A percentile compares a stretch with the other conserved stretches of the same genome.
phyloP scores from a whole-genome alignment of 2,888 invertebrate genomes.

The Cryptophagus acutangulus region DNA sequence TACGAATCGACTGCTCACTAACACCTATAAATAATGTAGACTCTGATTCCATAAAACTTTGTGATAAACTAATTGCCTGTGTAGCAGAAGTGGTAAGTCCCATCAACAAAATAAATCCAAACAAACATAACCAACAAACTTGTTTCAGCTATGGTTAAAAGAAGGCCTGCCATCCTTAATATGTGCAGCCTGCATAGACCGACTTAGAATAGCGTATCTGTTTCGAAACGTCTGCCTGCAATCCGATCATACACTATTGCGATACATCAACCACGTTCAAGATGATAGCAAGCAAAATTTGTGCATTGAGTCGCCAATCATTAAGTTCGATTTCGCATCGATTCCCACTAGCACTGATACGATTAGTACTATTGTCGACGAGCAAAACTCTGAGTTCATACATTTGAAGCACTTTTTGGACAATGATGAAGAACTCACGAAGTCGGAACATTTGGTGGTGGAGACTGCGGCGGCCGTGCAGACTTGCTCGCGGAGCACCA shows the following conservation, averaged over 20 bases:
- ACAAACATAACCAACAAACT: too few relatives aligned
- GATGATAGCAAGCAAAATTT: slow-evolving; percentile 21
- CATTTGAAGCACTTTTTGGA: slow-evolving; percentile 44
- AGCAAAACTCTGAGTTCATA: slow-evolving; percentile 39
- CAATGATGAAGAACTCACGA: slow-evolving; percentile 38
- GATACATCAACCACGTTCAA: slow-evolving; percentile 28
- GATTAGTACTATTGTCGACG: slow-evolving; percentile 35
- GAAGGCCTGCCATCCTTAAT: slow-evolving; percentile 41
- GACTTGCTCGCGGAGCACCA: slow-evolving; percentile 33
- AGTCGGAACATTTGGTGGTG: slow-evolving; percentile 29
- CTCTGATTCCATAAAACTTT: slow-evolving; percentile 41
- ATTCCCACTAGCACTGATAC: slow-evolving; percentile 26
- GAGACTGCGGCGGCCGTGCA: too few relatives aligned
- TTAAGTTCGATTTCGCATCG: slow-evolving; percentile 37
- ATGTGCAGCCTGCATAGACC: slow-evolving; percentile 41
- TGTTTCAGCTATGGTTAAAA: slow-evolving; percentile 40
- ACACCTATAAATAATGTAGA: slow-evolving; percentile 40
- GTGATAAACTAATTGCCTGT: slow-evolving; percentile 41
- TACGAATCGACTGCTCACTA: slow-evolving; percentile 41
- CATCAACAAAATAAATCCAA: neutral
- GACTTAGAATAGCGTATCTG: slow-evolving; percentile 41
- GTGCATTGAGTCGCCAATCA: slow-evolving; percentile 19
- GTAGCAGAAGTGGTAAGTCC: slow-evolving; percentile 43
- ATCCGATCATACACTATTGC: slow-evolving; percentile 38
- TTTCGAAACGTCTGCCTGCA: slow-evolving; percentile 41